Conservation (phyloP, 2,888 invertebrate genomes). For the Heliconius erato region DNA sequence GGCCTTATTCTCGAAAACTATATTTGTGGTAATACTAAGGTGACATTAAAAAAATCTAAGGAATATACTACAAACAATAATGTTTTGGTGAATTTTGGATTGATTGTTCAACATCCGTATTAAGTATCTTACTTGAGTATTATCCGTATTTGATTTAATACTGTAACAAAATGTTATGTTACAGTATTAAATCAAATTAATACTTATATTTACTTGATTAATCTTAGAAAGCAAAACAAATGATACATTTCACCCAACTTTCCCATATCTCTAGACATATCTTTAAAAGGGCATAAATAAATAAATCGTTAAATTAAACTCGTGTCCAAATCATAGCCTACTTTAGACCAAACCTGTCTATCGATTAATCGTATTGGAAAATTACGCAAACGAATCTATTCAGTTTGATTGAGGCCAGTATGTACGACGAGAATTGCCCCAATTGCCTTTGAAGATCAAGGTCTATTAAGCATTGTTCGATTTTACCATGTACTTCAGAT, state of each 20-base stretch:
- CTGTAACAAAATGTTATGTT: no score
- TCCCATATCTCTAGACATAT: not conserved
- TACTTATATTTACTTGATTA: no score
- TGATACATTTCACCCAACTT: no score
- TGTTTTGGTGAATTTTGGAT: no score
- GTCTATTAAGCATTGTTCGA: conserved; percentile 22
- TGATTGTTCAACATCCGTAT: no score
- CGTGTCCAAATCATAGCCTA: conserved; percentile 41
- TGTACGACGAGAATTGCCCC: conserved; percentile 14
- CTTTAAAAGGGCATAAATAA: not conserved
- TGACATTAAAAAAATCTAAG: no score
- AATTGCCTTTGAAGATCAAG: conserved; percentile 39
- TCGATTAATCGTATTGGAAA: conserved; percentile 62
- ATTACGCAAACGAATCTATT: conserved; percentile 56
- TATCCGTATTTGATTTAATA: no score
- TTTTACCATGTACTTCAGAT: not conserved
- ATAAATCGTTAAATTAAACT: conserved; percentile 1
- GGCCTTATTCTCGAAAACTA: no score
- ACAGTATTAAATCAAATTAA: no score
- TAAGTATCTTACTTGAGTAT: no score
- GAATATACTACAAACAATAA: no score
- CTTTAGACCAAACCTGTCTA: conserved; percentile 63
- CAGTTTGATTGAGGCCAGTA: conserved; percentile 47
- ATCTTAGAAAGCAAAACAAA: not conserved
- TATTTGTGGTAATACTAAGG: no score